Conservation (phyloP, 2,113 vertebrate species). For the Xenopus laevis region DNA sequence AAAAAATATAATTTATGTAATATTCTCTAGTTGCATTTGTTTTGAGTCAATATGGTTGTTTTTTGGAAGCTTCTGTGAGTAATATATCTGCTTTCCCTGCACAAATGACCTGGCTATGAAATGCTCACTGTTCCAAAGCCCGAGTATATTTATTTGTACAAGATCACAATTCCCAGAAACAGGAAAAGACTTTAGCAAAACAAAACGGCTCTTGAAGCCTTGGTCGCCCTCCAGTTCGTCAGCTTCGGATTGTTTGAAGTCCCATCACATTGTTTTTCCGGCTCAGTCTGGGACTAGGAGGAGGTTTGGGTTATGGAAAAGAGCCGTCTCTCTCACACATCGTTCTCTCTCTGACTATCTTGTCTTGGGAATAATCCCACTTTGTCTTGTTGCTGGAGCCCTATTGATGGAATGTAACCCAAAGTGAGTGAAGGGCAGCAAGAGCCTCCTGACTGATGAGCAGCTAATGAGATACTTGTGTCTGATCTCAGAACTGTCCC, state of each 20-base stretch:
- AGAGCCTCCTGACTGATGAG: slow-evolving; percentile 6
- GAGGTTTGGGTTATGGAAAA: background rate
- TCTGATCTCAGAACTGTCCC: background rate
- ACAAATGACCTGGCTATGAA: too few species aligned
- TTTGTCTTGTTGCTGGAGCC: background rate
- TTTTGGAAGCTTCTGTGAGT: too few species aligned
- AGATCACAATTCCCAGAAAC: slow-evolving; percentile 30
- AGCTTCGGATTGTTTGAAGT: background rate
- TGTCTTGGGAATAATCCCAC: background rate
- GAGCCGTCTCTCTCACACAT: background rate
- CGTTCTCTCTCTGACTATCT: background rate
- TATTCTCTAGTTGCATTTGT: too few species aligned
- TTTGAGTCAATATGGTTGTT: too few species aligned
- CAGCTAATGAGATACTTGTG: background rate
- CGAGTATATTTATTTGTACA: slow-evolving; percentile 10
- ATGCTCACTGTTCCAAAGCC: too few species aligned
- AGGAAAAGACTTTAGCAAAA: slow-evolving; percentile 28
- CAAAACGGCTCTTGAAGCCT: background rate
- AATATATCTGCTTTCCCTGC: too few species aligned
- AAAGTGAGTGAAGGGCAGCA: background rate
- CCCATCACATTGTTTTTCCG: background rate
- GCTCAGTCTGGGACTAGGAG: background rate
- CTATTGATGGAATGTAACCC: background rate
- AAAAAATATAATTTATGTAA: too few species aligned
- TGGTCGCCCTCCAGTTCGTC: too few species aligned